These are phyloP conservation scores for Chelonus insularis DNA, from an alignment of 1,140 invertebrate genomes.

Conservation along the genomic window DNA sequence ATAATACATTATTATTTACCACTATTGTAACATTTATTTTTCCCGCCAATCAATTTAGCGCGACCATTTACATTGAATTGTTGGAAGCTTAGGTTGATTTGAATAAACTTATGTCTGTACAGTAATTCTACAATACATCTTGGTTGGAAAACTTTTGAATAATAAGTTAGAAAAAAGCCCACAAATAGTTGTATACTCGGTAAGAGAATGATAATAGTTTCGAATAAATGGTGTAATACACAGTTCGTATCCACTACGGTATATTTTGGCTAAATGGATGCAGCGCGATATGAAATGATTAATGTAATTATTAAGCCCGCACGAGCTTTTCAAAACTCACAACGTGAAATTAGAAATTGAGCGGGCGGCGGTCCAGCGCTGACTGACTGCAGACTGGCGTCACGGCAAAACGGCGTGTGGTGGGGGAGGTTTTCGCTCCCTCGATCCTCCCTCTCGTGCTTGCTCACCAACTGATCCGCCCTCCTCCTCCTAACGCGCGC, in stretches of 20 bases:
- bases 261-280: too few species aligned
- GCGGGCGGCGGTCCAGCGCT: slow-evolving; percentile 61
- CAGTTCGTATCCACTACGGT: too few species aligned
- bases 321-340: neutral
- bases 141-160: too few species aligned
- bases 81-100: too few species aligned
- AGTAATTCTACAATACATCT: too few species aligned
- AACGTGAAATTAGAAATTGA: slow-evolving; percentile 45
- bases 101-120: too few species aligned
- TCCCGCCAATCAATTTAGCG: too few species aligned
- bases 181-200: too few species aligned
- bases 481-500: slow-evolving; percentile 36
- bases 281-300: neutral
- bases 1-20: neutral
- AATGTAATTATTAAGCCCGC: neutral
- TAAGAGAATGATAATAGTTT: too few species aligned
- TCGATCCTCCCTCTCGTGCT: slow-evolving; percentile 41
- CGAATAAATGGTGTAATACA: too few species aligned
- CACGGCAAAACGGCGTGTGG: slow-evolving; percentile 52
- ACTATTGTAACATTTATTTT: neutral
- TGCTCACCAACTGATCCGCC: slow-evolving; percentile 30
- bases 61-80: too few species aligned
- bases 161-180: too few species aligned
- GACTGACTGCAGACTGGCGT: slow-evolving; percentile 59
- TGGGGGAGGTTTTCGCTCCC: slow-evolving; percentile 45